Percentiles rank a stretch among this genome's conserved stretches.
Conservation (phyloP, 2,113 vertebrate genomes). For the Manacus vitellinus region DNA sequence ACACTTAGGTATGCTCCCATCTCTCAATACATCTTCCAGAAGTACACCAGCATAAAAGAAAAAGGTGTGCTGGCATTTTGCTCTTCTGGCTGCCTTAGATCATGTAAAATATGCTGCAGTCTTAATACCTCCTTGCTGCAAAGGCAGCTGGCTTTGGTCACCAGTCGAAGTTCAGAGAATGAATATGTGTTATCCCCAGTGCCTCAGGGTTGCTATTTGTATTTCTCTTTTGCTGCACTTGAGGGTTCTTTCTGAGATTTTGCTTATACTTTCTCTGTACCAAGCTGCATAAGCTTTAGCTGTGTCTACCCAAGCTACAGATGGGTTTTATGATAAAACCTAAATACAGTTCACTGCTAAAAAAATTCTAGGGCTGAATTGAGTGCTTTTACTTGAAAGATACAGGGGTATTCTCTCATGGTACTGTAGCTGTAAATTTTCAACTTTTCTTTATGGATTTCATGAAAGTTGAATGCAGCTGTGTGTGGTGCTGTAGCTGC, state of each 20-base stretch:
- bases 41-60: background rate
- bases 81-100: background rate
- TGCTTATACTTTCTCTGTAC: background rate
- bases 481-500: background rate
- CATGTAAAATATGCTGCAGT: background rate
- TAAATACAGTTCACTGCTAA: background rate
- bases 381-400: background rate
- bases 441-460: background rate
- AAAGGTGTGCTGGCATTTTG: background rate
- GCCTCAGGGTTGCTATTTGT: background rate
- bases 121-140: background rate
- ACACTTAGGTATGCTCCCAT: background rate
- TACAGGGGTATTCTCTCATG: background rate
- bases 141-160: background rate
- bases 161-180: background rate
- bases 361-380: background rate
- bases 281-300: background rate
- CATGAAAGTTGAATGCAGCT: background rate
- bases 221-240: background rate
- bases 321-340: background rate
- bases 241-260: background rate
- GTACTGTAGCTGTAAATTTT: background rate
- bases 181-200: background rate
- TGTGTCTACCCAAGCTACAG: background rate
- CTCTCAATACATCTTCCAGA: background rate